phyloP scores from a whole-genome alignment of 2,797 vertebrate species.

The Rhinophrynus dorsalis region DNA sequence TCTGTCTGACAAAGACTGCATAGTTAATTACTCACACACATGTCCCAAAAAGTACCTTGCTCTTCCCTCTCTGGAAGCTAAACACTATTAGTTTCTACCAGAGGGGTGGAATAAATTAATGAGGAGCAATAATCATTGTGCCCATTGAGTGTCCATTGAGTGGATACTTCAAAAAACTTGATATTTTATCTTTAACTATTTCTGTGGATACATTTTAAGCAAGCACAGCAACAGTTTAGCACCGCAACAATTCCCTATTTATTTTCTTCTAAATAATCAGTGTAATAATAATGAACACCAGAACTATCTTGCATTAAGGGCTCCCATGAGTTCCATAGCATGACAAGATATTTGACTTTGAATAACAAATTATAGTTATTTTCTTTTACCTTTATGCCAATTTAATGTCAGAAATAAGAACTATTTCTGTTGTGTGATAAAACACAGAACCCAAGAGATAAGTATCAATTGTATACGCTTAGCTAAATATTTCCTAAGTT shows the following conservation, averaged over 20 bases:
- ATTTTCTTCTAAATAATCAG: constrained; percentile 11
- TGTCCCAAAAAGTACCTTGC: no score
- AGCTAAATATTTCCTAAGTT: constrained; percentile 20
- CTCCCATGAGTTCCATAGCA: constrained; percentile 17
- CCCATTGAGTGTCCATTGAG: no score
- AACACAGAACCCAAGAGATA: constrained; percentile 16
- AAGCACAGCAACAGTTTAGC: not conserved
- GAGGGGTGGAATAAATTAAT: no score
- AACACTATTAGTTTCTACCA: no score
- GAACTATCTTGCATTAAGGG: constrained; percentile 14
- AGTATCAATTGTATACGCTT: constrained; percentile 20
- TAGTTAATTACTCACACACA: no score
- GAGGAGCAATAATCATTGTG: no score
- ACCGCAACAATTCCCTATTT: not conserved
- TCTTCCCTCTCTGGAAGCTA: no score
- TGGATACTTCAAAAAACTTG: no score
- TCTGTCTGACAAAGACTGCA: no score
- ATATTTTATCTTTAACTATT: no score
- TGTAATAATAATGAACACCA: constrained; percentile 22
- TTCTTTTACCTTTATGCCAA: constrained; percentile 30
- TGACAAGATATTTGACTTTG: constrained; percentile 29
- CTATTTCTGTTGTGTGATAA: constrained; percentile 34
- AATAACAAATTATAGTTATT: constrained; percentile 20
- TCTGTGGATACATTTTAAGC: not conserved
- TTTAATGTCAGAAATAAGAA: constrained; percentile 22